Conservation (phyloP, 1,140 invertebrate species). For the Heliconius himera region DNA sequence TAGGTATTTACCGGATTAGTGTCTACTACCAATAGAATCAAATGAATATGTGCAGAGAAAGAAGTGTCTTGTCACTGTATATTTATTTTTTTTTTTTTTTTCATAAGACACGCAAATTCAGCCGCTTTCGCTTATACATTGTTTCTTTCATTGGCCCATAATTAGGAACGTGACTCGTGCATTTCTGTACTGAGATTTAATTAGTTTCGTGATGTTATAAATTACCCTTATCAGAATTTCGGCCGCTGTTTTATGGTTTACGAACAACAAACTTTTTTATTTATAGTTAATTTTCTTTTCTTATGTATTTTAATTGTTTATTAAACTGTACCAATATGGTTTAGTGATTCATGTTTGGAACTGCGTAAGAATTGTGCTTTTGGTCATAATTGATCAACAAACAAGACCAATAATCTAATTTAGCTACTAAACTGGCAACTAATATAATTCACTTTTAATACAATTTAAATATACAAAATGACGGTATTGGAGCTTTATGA, state of each 20-base stretch:
- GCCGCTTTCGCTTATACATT: constrained; percentile 30
- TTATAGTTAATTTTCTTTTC: constrained; percentile 13
- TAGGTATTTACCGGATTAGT: too few relatives aligned
- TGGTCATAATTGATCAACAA: not conserved
- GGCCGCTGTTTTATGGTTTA: constrained; percentile 40
- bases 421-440: not conserved
- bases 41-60: not conserved
- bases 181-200: constrained; percentile 58
- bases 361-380: not conserved
- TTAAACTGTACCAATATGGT: not conserved
- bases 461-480: not conserved
- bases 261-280: constrained; percentile 18
- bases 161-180: constrained; percentile 59
- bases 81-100: not conserved
- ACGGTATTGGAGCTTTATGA: not conserved
- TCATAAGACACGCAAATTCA: not conserved
- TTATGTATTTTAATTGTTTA: not conserved
- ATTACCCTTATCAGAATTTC: constrained; percentile 56
- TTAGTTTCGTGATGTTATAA: constrained; percentile 54
- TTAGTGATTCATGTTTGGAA: not conserved
- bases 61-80: not conserved
- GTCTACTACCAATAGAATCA: not conserved
- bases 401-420: not conserved
- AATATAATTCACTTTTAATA: not conserved
- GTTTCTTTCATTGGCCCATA: constrained; percentile 39